These are phyloP conservation scores for Galeruca laticollis DNA, from an alignment of 2,888 invertebrate genomes.

Conservation along the genomic window DNA sequence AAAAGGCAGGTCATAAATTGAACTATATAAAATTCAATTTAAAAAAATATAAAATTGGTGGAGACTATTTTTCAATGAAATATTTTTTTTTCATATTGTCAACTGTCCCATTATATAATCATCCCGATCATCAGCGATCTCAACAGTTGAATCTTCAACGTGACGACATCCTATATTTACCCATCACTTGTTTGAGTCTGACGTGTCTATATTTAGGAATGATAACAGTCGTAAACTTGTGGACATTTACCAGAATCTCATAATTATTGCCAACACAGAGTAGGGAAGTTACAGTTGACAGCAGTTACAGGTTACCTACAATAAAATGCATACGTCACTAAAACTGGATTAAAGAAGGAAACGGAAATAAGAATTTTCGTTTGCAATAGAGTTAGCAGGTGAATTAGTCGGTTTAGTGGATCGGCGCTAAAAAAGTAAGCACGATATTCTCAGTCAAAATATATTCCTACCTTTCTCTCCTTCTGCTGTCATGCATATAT, in stretches of 20 bases:
- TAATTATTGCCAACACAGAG: conserved; percentile 50
- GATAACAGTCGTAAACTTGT: conserved; percentile 35
- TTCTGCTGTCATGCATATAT: too few relatives aligned
- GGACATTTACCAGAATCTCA: conserved; percentile 57
- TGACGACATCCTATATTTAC: not conserved
- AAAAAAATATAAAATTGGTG: too few relatives aligned
- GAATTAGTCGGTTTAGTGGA: not conserved
- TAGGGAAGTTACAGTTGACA: conserved; percentile 55
- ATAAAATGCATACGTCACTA: conserved; percentile 53
- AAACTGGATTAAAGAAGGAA: not conserved
- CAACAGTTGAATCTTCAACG: not conserved
- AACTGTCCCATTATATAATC: conserved; percentile 28
- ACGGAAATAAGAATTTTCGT: not conserved
- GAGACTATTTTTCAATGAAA: too few relatives aligned
- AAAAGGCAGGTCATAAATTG: too few relatives aligned
- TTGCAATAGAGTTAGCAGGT: not conserved
- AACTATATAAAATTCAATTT: too few relatives aligned
- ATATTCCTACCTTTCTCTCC: too few relatives aligned
- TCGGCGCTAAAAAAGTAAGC: not conserved
- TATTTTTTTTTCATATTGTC: too few relatives aligned
- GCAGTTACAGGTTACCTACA: conserved; percentile 66
- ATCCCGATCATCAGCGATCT: not conserved
- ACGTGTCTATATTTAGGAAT: not conserved
- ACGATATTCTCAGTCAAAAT: too few relatives aligned
- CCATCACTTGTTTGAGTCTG: not conserved